Base-by-base conservation (phyloP, 2,797 vertebrate species). In the Chelon labrosus region DNA sequence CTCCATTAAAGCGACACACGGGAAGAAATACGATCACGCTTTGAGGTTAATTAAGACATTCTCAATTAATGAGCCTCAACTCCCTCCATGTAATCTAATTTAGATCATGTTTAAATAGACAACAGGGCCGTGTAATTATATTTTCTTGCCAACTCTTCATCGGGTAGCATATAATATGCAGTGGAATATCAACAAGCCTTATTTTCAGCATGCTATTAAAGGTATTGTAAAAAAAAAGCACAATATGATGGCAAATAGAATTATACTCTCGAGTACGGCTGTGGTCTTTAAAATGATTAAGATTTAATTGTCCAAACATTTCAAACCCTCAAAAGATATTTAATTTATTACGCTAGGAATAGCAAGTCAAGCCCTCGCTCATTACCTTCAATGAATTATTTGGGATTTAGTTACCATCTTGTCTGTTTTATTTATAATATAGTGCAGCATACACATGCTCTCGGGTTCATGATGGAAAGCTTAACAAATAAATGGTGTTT, bases 1-100 rank as follows among this genome's bases (percentile, higher is more conserved):
- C 88, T 87, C 87, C 71, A 90, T 91, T 89, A 86, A 85, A 85
- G 75, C 70, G 79, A 82, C 85, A 90, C 82, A 70, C 67, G 79
- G 83, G 74, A 84, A 85, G 81, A 89, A 85, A 91, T 87, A 89
- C 81, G 84, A 89, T 85, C 86, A 73, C 7, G 50, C 77, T 74
- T 75, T 17, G 38, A 80, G 82, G 83, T 80, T 92, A 90, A 93
- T 91, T 90, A 92, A 90, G 74, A 89, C 81, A 78, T 85, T 86
- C 71, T 65, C 70, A 90, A 92, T 92, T 90, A 91, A 89, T 89
- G 75, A 90, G 85, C 69, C 65, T 78, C 47, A 80, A 84, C 70
- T 63, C 42, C 82, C 66, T 75, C 69, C 62, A 75, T 73, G 86
- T 88, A 85, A 91, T 92, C 70, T 70, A 65, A 90, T 90, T 88